These are phyloP conservation scores for Podotricha telesiphe DNA, from an alignment of 2,888 invertebrate species.

Conservation along the genomic window DNA sequence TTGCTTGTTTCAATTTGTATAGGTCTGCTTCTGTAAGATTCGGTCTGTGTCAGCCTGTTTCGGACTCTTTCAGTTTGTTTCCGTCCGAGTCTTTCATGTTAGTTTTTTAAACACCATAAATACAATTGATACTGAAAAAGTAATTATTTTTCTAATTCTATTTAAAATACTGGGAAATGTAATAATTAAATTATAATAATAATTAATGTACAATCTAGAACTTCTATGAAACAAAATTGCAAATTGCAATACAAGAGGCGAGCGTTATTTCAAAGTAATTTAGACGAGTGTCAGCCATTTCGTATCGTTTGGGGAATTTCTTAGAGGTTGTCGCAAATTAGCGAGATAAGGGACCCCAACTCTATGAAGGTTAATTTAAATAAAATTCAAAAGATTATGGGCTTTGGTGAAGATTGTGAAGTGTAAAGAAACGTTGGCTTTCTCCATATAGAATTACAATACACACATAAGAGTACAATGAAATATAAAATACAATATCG, in stretches of 20 bases:
- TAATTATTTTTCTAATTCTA: no score
- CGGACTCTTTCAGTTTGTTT: no score
- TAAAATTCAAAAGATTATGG: slow-evolving; percentile 38
- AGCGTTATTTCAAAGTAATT: slow-evolving; percentile 35
- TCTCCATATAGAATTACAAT: no score
- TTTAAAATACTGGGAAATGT: no score
- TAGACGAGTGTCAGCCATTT: slow-evolving; percentile 33
- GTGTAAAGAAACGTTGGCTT: background rate
- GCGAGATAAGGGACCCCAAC: slow-evolving; percentile 36
- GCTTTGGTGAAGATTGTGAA: background rate
- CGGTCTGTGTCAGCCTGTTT: no score
- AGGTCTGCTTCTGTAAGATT: no score
- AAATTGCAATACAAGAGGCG: slow-evolving; percentile 11
- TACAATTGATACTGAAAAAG: background rate
- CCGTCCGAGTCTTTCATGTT: no score
- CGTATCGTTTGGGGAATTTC: slow-evolving; percentile 32
- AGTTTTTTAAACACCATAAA: background rate
- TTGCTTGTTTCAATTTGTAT: no score
- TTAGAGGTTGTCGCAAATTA: slow-evolving; percentile 36
- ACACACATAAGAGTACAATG: no score
- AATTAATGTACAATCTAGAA: background rate
- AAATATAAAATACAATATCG: no score
- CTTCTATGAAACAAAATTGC: background rate
- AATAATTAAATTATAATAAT: background rate
- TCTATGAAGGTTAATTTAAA: slow-evolving; percentile 40